Base-by-base conservation (phyloP, 2,888 invertebrate species). In the Drosophila differens region DNA sequence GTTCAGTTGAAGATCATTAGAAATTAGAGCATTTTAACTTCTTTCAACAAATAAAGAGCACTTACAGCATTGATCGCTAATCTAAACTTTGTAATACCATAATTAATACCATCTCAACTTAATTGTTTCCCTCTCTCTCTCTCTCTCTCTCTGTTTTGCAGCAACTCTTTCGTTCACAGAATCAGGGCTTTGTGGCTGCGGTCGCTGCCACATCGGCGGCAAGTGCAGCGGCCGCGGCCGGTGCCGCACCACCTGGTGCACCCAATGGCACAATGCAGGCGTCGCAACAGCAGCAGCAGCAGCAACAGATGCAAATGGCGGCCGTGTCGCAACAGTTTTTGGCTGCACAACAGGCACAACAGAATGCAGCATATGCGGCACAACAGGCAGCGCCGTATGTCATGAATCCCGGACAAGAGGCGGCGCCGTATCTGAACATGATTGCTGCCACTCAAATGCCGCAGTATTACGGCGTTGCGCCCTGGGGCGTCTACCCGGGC, bases 401-500 rank as follows among this genome's bases (percentile, higher is more conserved):
- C 90, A 96, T 98, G 90, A 98, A 97, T 94, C 96, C 98, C 61
- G 94, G 94, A 39, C 96, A 96, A 93, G 96, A 96, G 93, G 94
- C 94, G 35, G 94, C 95, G 80, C 98, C 97, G 37, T 98, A 98
- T 94, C 96, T 97, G 91, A 96, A 97, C 70, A 95, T 98, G 91
- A 96, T 97, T 91, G 96, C 97, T 91, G 96, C 97, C 91, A 96
- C 95, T 93, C 95, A 96, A 93, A 95, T 98, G 90, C 98, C 98
- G 91, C 92, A 91, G 61, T 98, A 99, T 94, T 98, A 98, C 94
- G 97, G 97, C 69, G 97, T 98, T 81, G 96, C 96, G 62, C 98
- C 98, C 37, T 98, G 98, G 98, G 96, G 96, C 82, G 97, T 98
- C 91, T 98, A 98, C 94, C 98, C 98, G 51, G 96, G 97, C 54